Base-by-base conservation (phyloP, 2,888 invertebrate species). In the Athrips mouffetella region DNA sequence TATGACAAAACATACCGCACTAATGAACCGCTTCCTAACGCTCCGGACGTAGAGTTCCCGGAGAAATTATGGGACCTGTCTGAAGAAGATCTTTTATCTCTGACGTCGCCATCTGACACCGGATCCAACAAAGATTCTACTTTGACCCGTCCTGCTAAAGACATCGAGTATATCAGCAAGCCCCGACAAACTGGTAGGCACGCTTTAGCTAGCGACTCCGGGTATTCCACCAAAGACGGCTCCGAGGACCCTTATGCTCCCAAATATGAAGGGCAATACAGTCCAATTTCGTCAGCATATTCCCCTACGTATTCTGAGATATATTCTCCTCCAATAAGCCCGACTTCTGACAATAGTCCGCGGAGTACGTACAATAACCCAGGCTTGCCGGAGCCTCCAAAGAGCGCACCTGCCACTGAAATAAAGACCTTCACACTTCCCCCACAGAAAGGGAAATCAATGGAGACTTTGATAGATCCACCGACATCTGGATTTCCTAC, bases 1-100 rank as follows among this genome's bases (percentile, higher is more conserved):
- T 96, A 96, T 75, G 96, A 96, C 70, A 93, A 91, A 77, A 92
- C 92, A 45, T 97, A 97, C 76, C 90, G 93, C 59, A 97, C 96
- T 7, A 89, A 95, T 70, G 96, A 97, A 83, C 96, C 96, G 45
- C 80, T 96, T 58, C 89, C 91, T 0, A 90, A 91, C 58, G 91
- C 92, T 67, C 95, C 96, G 31, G 90, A 92, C 54, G 90, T 92
- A 61, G 94, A 94, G 52, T 96, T 96, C 81, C 94, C 94, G 59
- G 93, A 94, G 58, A 95, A 95, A 78, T 91, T 91, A 52, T 94
- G 94, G 92, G 94, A 94, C 73, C 79, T 94, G 47, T 92, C 92
- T 51, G 91, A 91, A 63, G 92, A 92, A 74, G 91, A 91, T 63
- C 80, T 91, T 45, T 73, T 87, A 25, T 91, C 89, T 3, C 65